These are phyloP conservation scores for Tribolium castaneum DNA, from an alignment of 1,140 invertebrate genomes.

Conservation along the genomic window DNA sequence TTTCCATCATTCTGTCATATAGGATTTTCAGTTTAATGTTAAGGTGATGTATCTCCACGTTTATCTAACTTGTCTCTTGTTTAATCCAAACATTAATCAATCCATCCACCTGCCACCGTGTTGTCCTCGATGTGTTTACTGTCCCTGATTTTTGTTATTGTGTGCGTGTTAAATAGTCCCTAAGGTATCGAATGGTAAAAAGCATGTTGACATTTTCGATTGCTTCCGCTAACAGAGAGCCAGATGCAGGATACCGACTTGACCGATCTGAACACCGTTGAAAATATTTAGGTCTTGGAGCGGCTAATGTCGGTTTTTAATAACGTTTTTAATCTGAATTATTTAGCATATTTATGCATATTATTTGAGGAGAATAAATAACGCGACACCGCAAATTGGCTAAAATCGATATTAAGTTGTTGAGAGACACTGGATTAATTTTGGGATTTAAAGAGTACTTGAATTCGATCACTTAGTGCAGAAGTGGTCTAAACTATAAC, in stretches of 20 bases:
- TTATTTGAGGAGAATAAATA: conserved; percentile 8
- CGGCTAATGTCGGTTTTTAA: conserved; percentile 5
- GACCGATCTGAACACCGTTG: background rate
- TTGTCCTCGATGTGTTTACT: conserved; percentile 24
- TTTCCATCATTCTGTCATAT: conserved; percentile 24
- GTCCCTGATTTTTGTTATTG: conserved; percentile 17
- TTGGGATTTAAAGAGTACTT: background rate
- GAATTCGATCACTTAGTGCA: too few species aligned
- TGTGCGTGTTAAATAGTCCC: conserved; percentile 11
- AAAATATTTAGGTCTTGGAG: background rate
- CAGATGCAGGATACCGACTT: background rate
- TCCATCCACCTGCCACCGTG: conserved; percentile 32
- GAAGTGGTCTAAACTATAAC: background rate
- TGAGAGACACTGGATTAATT: background rate
- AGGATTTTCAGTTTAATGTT: conserved; percentile 25
- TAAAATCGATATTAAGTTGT: conserved; percentile 15
- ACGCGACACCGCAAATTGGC: background rate
- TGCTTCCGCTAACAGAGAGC: background rate
- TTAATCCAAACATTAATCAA: conserved; percentile 36
- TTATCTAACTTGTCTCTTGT: conserved; percentile 28
- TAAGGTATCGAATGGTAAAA: conserved; percentile 1
- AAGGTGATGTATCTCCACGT: conserved; percentile 2
- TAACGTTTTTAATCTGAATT: conserved; percentile 5
- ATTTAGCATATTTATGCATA: conserved; percentile 21
- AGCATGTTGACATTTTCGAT: background rate